Conservation (phyloP, 2,888 invertebrate species). For the Synergus itoensis region DNA sequence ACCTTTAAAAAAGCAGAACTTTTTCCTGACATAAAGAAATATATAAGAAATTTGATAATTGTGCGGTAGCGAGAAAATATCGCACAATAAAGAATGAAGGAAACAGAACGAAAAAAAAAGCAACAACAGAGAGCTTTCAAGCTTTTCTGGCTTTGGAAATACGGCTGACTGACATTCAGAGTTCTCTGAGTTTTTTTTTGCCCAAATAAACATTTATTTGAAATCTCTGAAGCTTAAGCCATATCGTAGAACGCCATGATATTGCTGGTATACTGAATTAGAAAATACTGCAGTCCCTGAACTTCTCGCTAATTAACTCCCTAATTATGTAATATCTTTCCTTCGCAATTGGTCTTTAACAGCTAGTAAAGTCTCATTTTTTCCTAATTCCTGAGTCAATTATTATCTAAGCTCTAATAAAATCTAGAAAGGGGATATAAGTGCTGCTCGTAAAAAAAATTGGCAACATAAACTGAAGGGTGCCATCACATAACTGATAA, state of each 20-base stretch:
- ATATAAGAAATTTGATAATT: slow-evolving; percentile 7
- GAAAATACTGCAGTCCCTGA: background rate
- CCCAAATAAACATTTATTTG: slow-evolving; percentile 23
- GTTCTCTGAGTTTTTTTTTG: slow-evolving; percentile 16
- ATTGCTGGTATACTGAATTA: background rate
- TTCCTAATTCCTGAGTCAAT: background rate
- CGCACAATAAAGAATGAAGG: background rate
- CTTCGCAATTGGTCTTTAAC: background rate
- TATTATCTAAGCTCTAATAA: background rate
- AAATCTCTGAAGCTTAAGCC: slow-evolving; percentile 8
- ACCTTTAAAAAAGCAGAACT: too few relatives aligned
- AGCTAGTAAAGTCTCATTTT: background rate
- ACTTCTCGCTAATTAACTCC: background rate
- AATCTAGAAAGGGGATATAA: background rate
- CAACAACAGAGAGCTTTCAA: slow-evolving; percentile 20
- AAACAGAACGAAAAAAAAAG: slow-evolving; percentile 6
- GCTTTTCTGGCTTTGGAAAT: slow-evolving; percentile 27
- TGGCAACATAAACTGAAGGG: background rate
- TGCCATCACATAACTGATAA: background rate
- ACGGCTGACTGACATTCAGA: slow-evolving; percentile 21
- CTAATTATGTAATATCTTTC: background rate
- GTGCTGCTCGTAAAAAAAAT: background rate
- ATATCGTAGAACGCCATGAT: background rate
- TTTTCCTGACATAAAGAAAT: background rate
- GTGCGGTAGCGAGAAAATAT: background rate